phyloP scores from a whole-genome alignment of 2,113 vertebrate species.

The rabbit (Oryctolagus cuniculus) region mOryCun1.1 NC_091435.1:72303001-72303500 shows the following conservation, averaged over 20 bases:
- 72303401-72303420: constrained; percentile 14
- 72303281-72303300: not conserved
- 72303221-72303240: not conserved
- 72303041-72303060: constrained; percentile 28
- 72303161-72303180: not conserved
- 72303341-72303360: not conserved
- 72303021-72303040: constrained; percentile 1
- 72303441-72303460: not conserved
- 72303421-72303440: not conserved
- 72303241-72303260: not conserved
- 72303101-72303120: not conserved
- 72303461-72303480: not conserved
- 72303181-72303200: not conserved
- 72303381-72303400: not conserved
- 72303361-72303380: not conserved
- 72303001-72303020: constrained; percentile 49
- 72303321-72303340: not conserved
- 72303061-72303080: constrained; percentile 51
- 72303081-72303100: not conserved
- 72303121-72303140: not conserved
- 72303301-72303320: not conserved
- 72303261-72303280: not conserved
- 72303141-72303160: not conserved
- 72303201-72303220: constrained; percentile 5
- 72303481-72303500: not conserved